Evolutionary conservation across 2,113 vertebrate genomes (phyloP), one percentile per base, ranked within the genome.

Genomic region (Helogale parvula): DNA sequence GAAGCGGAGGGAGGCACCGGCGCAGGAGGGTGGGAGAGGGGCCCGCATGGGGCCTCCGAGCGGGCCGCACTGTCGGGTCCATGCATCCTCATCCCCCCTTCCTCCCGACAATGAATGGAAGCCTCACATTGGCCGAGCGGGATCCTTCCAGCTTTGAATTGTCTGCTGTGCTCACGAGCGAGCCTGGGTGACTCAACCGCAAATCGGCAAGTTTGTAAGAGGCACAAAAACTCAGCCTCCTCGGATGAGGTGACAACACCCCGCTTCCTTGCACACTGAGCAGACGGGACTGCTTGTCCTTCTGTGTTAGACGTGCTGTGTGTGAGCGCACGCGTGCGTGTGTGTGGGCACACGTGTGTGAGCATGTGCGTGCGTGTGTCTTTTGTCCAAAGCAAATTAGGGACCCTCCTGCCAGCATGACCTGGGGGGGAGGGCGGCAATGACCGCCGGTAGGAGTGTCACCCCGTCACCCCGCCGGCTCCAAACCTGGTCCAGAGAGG

Each of bases 271-370:
- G 65, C 63, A 85, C 57, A 15, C 1, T 7, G 82, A 97, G 41
- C 60, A 33, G 72, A 88, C 82, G 91, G 93, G 93, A 69, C 15
- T 35, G 92, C 17, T 76, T 90, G 88, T 38, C 33, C 95, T 92
- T 88, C 83, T 29, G 41, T 66, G 68, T n/a, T 0, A 66, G 88
- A 86, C 50, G 80, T 52, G 14, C 63, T 54, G 80, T 50, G 81
- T 81, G 84, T 80, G n/a, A n/a, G n/a, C n/a, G 38, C 38, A 38
- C 4, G 31, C 10, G 92, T 68, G 38, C 2, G 65, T 12, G 29
- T 10, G 79, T 66, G 19, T 52, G 90, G 45, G 80, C 80, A 76
- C 54, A 71, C 79, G 84, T 76, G 84, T 76, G 23, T 16, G 88
- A 38, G 38, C 38, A 38, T 79, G 23, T 31, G 79, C 54, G 23